Conservation (phyloP, 2,113 vertebrate species). For the Oophaga pumilio region DNA sequence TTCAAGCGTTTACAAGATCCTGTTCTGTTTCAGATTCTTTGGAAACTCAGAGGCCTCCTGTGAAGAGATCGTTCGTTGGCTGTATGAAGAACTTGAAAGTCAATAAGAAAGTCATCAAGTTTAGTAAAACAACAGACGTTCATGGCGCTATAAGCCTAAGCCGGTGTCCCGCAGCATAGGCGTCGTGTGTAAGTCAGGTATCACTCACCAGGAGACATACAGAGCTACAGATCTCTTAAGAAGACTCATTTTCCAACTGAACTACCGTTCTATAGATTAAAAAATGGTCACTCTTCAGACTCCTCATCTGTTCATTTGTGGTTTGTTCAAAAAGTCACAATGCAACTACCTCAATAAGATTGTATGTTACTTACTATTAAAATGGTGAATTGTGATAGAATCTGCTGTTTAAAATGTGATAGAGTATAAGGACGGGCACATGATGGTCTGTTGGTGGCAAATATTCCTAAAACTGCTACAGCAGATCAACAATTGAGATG, state of each 20-base stretch:
- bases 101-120: conserved; percentile 73
- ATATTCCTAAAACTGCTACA: background rate
- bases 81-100: conserved; percentile 82
- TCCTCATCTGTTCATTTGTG: conserved; percentile 10
- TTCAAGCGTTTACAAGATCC: background rate
- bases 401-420: background rate
- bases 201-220: conserved; percentile 33
- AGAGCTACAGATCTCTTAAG: conserved; percentile 14
- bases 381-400: conserved; percentile 6
- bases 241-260: background rate
- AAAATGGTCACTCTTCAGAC: background rate
- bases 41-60: conserved; percentile 65
- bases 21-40: conserved; percentile 65
- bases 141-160: conserved; percentile 81
- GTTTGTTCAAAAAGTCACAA: background rate
- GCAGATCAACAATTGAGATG: background rate
- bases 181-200: background rate
- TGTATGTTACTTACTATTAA: conserved; percentile 15
- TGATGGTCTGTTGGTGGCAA: background rate
- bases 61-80: conserved; percentile 78
- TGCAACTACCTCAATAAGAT: conserved; percentile 38
- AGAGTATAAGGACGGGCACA: background rate
- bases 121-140: conserved; percentile 71
- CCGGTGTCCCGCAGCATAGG: conserved; percentile 80
- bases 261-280: background rate